phyloP scores from a whole-genome alignment of 2,888 invertebrate species.

The Agonopterix heracliana region DNA sequence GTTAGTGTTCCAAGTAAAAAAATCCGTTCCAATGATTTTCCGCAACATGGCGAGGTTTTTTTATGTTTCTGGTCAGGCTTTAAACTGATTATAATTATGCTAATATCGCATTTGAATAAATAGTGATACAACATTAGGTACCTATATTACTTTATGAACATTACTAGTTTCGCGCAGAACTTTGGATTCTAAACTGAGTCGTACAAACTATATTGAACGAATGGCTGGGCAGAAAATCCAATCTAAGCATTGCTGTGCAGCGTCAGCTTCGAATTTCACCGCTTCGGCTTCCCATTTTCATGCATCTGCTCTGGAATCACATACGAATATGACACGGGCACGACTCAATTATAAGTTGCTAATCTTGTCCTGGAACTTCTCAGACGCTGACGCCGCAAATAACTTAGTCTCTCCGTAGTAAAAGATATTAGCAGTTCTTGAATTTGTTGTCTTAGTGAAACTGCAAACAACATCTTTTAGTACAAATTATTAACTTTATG shows the following conservation, averaged over 20 bases:
- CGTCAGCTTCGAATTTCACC: neutral
- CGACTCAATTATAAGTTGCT: conserved; percentile 29
- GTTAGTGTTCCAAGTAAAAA: too few species aligned
- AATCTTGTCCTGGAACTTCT: conserved; percentile 9
- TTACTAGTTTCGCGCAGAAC: neutral
- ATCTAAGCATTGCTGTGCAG: neutral
- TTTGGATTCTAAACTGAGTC: neutral
- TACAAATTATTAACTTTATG: neutral
- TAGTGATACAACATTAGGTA: too few species aligned
- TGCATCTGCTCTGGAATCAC: neutral
- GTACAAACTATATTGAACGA: neutral
- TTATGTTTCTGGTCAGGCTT: too few species aligned
- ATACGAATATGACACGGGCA: conserved; percentile 4
- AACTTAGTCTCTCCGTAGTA: neutral
- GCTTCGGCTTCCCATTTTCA: conserved; percentile 4
- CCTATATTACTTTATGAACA: neutral
- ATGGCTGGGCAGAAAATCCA: neutral
- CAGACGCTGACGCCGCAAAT: neutral
- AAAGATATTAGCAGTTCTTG: neutral
- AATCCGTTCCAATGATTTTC: too few species aligned
- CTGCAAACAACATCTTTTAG: neutral
- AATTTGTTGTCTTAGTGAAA: neutral
- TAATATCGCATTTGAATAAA: too few species aligned
- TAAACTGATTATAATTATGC: too few species aligned
- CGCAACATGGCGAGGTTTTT: too few species aligned